Evolutionary conservation across 1,140 invertebrate genomes (phyloP).

Genomic region (Bombus waltoni): DNA sequence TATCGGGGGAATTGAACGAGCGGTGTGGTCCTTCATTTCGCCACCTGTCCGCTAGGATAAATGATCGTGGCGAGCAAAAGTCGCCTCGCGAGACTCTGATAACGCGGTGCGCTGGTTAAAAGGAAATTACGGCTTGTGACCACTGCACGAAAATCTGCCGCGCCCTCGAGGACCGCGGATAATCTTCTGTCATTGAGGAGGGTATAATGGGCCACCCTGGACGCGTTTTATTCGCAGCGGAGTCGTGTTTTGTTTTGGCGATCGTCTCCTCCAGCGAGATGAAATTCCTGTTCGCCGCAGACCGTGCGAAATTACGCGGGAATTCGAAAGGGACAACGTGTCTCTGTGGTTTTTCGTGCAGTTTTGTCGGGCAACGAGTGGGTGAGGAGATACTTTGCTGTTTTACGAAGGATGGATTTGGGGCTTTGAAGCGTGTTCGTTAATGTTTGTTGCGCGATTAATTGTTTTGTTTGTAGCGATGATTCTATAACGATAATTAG

Average conservation of each 20-base stretch:
- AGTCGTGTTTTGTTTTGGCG: neutral
- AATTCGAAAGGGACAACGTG: neutral
- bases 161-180: slow-evolving; percentile 57
- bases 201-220: slow-evolving; percentile 71
- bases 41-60: slow-evolving; percentile 64
- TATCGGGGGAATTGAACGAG: slow-evolving; percentile 13
- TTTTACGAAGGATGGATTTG: too few species aligned
- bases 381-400: too few species aligned
- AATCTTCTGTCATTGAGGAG: slow-evolving; percentile 69
- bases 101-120: slow-evolving; percentile 57
- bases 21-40: slow-evolving; percentile 65
- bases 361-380: neutral
- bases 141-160: slow-evolving; percentile 31
- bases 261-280: slow-evolving; percentile 61
- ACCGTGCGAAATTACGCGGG: slow-evolving; percentile 65
- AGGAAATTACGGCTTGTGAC: slow-evolving; percentile 66
- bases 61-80: slow-evolving; percentile 40
- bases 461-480: too few species aligned
- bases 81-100: slow-evolving; percentile 45
- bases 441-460: too few species aligned
- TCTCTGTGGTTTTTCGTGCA: neutral
- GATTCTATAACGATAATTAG: too few species aligned
- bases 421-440: too few species aligned
- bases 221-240: neutral
- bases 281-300: slow-evolving; percentile 69